A percentile compares a stretch with the other conserved stretches of the same genome.
Evolutionary conservation across 2,888 invertebrate genomes (phyloP).

Genomic region (Aphodius sticticus): DNA sequence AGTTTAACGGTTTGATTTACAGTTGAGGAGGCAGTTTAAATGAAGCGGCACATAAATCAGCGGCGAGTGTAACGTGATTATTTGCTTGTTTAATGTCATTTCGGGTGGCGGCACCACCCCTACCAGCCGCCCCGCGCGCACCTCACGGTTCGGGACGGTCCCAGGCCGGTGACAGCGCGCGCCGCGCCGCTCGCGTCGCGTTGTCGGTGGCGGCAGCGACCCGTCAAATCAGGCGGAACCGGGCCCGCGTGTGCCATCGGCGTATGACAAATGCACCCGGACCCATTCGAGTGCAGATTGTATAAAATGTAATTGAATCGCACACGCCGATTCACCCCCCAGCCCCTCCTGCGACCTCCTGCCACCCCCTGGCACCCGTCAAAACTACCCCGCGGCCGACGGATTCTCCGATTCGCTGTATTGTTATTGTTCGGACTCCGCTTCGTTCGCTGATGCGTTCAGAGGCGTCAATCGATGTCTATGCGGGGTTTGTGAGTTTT

Average conservation of each 20-base stretch:
- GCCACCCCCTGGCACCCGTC: background rate
- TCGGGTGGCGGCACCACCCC: constrained; percentile 38
- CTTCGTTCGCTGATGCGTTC: background rate
- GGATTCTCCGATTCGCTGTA: background rate
- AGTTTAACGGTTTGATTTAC: constrained; percentile 48
- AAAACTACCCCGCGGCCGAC: background rate
- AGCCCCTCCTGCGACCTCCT: background rate
- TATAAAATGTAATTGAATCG: constrained; percentile 62
- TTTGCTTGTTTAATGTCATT: constrained; percentile 61
- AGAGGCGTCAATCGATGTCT: background rate
- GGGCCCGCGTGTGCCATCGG: constrained; percentile 29
- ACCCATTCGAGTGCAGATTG: constrained; percentile 59
- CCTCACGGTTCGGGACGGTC: constrained; percentile 43
- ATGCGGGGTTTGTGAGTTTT: too few species aligned
- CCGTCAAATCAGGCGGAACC: constrained; percentile 61
- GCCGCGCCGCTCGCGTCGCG: constrained; percentile 62
- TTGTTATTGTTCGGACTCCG: background rate
- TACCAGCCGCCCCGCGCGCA: constrained; percentile 14
- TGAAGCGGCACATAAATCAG: constrained; percentile 60
- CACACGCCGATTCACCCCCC: constrained; percentile 10
- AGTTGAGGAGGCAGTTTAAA: constrained; percentile 56
- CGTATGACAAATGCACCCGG: constrained; percentile 60
- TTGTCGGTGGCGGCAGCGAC: constrained; percentile 53
- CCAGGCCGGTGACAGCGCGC: constrained; percentile 58
- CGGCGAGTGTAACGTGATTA: constrained; percentile 61